Evolutionary conservation across 2,797 vertebrate species (phyloP).

Genomic region (Dallia pectoralis): DNA sequence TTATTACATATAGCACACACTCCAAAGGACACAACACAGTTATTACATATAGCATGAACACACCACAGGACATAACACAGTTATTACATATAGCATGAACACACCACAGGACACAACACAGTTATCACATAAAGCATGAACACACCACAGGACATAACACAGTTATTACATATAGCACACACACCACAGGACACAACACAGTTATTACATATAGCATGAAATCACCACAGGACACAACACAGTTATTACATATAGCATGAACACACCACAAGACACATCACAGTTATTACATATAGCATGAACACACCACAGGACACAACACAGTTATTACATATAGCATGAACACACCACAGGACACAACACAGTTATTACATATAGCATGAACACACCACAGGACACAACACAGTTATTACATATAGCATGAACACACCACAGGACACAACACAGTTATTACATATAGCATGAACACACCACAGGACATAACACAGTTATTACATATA

Average conservation of each 20-base stretch:
- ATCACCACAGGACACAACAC: too few species aligned
- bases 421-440: background rate
- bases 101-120: background rate
- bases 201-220: background rate
- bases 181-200: background rate
- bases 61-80: background rate
- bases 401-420: background rate
- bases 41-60: too few species aligned
- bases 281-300: background rate
- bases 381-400: too few species aligned
- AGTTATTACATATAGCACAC: slow-evolving; percentile 1
- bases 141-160: too few species aligned
- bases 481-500: background rate
- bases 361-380: background rate
- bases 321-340: background rate
- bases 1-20: slow-evolving; percentile 3
- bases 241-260: background rate
- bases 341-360: background rate
- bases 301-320: too few species aligned
- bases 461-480: too few species aligned
- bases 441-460: background rate
- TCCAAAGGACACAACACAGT: background rate
- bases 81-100: slow-evolving; percentile 3
- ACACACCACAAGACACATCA: background rate
- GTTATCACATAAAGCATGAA: too few species aligned